phyloP scores from a whole-genome alignment of 92 coral and sea anemone species.

The Zoanthus gigantus region DNA sequence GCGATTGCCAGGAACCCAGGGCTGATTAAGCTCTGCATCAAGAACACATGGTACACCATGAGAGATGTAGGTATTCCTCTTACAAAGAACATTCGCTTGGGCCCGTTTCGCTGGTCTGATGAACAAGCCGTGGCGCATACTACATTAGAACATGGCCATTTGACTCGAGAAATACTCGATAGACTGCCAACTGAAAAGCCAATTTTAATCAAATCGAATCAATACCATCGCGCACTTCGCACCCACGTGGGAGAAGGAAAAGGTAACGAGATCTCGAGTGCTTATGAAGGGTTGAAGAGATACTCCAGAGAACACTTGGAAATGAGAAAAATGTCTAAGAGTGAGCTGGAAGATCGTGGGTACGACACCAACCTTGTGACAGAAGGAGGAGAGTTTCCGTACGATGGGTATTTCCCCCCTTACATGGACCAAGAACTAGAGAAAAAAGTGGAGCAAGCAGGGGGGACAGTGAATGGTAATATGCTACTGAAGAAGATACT shows the following conservation, averaged over 20 bases:
- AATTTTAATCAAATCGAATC: not conserved
- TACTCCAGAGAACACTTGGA: slow-evolving; percentile 18
- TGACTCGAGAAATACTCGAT: slow-evolving; percentile 12
- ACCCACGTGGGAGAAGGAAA: slow-evolving; percentile 9
- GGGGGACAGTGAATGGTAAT: slow-evolving; percentile 1
- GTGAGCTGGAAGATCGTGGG: not conserved
- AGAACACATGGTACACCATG: slow-evolving; percentile 4
- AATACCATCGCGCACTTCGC: slow-evolving; percentile 2
- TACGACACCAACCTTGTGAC: slow-evolving; percentile 3
- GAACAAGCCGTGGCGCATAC: slow-evolving; percentile 7
- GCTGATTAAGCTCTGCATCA: not conserved
- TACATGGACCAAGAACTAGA: slow-evolving; percentile 5
- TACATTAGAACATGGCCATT: slow-evolving; percentile 16
- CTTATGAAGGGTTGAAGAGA: slow-evolving; percentile 15
- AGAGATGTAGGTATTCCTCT: not conserved
- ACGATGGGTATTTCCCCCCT: slow-evolving; percentile 7
- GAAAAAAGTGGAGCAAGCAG: slow-evolving; percentile 8
- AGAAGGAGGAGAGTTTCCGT: slow-evolving; percentile 12
- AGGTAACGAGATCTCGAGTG: slow-evolving; percentile 16
- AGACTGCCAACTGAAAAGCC: not conserved
- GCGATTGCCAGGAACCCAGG: not conserved
- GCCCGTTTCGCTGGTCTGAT: not conserved
- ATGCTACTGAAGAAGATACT: slow-evolving; percentile 15
- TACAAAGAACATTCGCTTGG: not conserved
- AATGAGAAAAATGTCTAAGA: slow-evolving; percentile 16